phyloP scores from a whole-genome alignment of 2,888 invertebrate genomes.

The Pseudanteris insignis region DNA sequence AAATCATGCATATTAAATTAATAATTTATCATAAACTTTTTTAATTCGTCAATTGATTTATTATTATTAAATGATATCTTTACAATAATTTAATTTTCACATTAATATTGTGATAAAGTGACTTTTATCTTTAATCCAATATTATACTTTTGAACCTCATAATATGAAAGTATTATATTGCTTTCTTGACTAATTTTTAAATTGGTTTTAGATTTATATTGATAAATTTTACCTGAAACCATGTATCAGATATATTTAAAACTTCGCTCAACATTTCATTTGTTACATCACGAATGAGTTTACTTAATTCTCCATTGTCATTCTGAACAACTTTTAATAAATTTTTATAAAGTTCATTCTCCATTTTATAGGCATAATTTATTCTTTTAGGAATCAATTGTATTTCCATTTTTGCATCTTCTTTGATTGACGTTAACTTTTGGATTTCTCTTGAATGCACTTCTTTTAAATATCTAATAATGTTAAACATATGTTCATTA shows the following conservation, averaged over 20 bases:
- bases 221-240: slow-evolving; percentile 4
- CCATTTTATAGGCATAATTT: slow-evolving; percentile 81
- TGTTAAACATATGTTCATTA: neutral
- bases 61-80: too few species aligned
- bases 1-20: too few species aligned
- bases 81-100: too few species aligned
- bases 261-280: neutral
- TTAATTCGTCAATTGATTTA: too few species aligned
- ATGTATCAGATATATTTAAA: neutral
- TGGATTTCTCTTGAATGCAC: slow-evolving; percentile 13
- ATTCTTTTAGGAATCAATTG: slow-evolving; percentile 86
- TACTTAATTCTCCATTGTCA: slow-evolving; percentile 81
- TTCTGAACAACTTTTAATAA: slow-evolving; percentile 75
- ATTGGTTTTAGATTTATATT: too few species aligned
- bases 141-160: too few species aligned
- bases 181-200: too few species aligned
- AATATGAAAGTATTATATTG: too few species aligned
- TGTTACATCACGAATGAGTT: slow-evolving; percentile 71
- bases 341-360: slow-evolving; percentile 78
- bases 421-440: slow-evolving; percentile 81
- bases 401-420: slow-evolving; percentile 87
- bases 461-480: neutral
- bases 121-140: too few species aligned
- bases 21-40: too few species aligned
- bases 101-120: too few species aligned